Conservation (phyloP, 1,140 invertebrate genomes). For the Phthorimaea operculella region DNA sequence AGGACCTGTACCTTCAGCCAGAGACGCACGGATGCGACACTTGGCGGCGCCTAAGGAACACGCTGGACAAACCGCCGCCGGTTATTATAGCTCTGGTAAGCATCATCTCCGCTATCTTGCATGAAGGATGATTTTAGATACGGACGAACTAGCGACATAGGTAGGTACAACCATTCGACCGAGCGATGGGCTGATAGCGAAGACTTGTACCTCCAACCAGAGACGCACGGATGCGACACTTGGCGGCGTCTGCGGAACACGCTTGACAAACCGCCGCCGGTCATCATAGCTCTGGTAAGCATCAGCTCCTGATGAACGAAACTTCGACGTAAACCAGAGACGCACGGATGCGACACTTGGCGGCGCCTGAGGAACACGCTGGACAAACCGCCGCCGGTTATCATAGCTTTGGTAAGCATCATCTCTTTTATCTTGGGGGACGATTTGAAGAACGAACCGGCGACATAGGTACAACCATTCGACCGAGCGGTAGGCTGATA, state of each 20-base stretch:
- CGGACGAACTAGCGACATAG: conserved; percentile 71
- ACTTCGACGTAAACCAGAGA: no score
- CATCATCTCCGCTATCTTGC: no score
- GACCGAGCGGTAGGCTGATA: conserved; percentile 69
- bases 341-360: conserved; percentile 65
- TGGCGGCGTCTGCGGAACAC: conserved; percentile 72
- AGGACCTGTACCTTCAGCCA: conserved; percentile 69
- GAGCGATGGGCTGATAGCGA: conserved; percentile 71
- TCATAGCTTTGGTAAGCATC: conserved; percentile 38
- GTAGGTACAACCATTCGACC: conserved; percentile 69
- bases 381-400: conserved; percentile 52
- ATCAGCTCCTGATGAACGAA: no score
- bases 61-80: conserved; percentile 57
- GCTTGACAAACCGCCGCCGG: conserved; percentile 52
- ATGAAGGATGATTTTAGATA: no score
- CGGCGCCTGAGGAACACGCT: conserved; percentile 70
- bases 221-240: conserved; percentile 65
- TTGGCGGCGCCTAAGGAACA: conserved; percentile 71
- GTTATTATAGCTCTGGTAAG: conserved; percentile 41
- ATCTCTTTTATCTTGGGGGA: no score
- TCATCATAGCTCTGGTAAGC: conserved; percentile 39
- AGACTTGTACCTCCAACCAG: conserved; percentile 70
- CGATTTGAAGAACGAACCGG: no score
- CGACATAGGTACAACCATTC: conserved; percentile 73
- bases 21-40: conserved; percentile 68